Percentiles rank a stretch among this genome's conserved stretches.
Conservation (phyloP, 2,888 invertebrate genomes). For the Ormyrus thymus region DNA sequence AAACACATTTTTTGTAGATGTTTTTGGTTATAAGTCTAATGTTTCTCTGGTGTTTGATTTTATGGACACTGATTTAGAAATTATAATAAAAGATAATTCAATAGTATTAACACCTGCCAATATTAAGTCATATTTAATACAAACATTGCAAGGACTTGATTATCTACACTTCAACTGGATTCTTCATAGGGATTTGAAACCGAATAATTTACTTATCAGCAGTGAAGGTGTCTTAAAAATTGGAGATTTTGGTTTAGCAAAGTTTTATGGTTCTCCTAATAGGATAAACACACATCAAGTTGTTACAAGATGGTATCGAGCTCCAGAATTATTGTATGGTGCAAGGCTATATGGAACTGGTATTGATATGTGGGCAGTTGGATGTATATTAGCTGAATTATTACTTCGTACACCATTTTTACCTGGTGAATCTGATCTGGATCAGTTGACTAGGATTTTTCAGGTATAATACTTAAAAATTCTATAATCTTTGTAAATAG, state of each 20-base stretch:
- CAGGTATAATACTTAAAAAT: constrained; percentile 77
- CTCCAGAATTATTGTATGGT: constrained; percentile 96
- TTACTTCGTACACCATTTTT: constrained; percentile 93
- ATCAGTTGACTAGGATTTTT: constrained; percentile 96
- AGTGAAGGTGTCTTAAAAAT: constrained; percentile 94
- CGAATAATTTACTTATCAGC: constrained; percentile 97
- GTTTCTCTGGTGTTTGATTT: constrained; percentile 99
- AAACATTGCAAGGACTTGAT: constrained; percentile 95
- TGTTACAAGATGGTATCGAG: constrained; percentile 94
- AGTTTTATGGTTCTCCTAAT: constrained; percentile 97
- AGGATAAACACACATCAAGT: constrained; percentile 98
- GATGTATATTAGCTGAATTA: constrained; percentile 97
- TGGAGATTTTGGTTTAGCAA: constrained; percentile 99
- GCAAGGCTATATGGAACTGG: constrained; percentile 96
- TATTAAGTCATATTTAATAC: constrained; percentile 96
- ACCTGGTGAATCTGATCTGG: constrained; percentile 97
- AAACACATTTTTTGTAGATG: constrained; percentile 79
- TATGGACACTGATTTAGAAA: constrained; percentile 99
- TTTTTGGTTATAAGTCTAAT: constrained; percentile 98
- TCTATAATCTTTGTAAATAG: not conserved
- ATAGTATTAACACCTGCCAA: constrained; percentile 93
- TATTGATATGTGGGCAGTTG: constrained; percentile 99
- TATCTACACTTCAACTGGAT: constrained; percentile 98
- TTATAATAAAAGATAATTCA: constrained; percentile 90
- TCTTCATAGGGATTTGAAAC: constrained; percentile 97